Evolutionary conservation across 1,140 invertebrate species (phyloP).

Genomic region (Papilio polytes): DNA sequence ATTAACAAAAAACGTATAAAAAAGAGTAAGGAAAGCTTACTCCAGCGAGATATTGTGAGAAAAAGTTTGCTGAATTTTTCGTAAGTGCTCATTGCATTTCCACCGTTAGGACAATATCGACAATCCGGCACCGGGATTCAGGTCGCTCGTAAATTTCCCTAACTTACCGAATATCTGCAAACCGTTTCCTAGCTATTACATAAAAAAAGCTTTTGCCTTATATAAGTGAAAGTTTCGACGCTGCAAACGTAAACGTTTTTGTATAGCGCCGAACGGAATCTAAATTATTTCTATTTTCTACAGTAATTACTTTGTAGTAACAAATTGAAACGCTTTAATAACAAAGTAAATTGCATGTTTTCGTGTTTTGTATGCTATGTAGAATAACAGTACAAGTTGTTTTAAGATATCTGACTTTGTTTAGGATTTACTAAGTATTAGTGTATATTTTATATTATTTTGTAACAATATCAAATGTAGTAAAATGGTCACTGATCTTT

Average conservation of each 20-base stretch:
- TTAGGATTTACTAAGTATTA: neutral
- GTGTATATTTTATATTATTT: neutral
- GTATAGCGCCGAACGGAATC: conserved; percentile 3
- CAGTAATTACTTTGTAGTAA: conserved; percentile 27
- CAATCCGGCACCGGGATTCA: conserved; percentile 35
- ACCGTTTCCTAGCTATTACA: conserved; percentile 39
- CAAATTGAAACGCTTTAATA: conserved; percentile 21
- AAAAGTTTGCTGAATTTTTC: conserved; percentile 28
- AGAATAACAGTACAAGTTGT: neutral
- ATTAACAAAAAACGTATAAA: neutral
- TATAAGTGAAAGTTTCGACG: conserved; percentile 33
- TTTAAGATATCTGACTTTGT: neutral
- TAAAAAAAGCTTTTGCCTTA: conserved; percentile 37
- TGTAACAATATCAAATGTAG: neutral
- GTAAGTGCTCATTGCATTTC: conserved; percentile 37
- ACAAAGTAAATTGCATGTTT: neutral
- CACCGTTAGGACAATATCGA: conserved; percentile 37
- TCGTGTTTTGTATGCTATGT: neutral
- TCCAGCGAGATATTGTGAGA: neutral
- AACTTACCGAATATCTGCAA: conserved; percentile 41
- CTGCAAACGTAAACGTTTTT: conserved; percentile 35
- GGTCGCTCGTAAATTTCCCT: conserved; percentile 39
- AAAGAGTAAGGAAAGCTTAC: neutral
- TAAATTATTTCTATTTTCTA: conserved; percentile 30
- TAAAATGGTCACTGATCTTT: neutral